A percentile compares a stretch with the other conserved stretches of the same genome.
phyloP scores from a whole-genome alignment of 1,140 invertebrate genomes.

The Lucilia cuprina region DNA sequence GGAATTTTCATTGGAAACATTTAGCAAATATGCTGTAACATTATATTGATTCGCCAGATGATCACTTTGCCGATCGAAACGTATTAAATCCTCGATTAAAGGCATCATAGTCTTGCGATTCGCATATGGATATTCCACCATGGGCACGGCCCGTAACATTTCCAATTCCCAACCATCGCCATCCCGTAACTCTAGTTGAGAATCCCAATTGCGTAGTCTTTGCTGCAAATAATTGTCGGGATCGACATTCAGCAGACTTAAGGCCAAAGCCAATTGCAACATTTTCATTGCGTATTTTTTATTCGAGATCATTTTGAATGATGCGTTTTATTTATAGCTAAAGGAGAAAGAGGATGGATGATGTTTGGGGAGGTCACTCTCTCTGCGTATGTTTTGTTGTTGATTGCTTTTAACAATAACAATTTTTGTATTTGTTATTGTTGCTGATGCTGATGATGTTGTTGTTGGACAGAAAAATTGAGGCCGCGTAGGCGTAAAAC shows the following conservation, averaged over 20 bases:
- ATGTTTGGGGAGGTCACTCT: neutral
- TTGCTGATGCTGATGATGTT: slow-evolving; percentile 16
- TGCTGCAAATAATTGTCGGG: slow-evolving; percentile 68
- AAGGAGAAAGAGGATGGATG: slow-evolving; percentile 3
- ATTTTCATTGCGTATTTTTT: slow-evolving; percentile 80
- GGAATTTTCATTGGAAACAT: slow-evolving; percentile 60
- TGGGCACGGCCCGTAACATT: slow-evolving; percentile 64
- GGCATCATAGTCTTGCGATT: slow-evolving; percentile 74
- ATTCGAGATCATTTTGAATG: slow-evolving; percentile 68
- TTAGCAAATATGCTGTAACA: slow-evolving; percentile 69
- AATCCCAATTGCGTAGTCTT: slow-evolving; percentile 53
- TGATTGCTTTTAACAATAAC: neutral
- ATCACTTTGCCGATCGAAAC: slow-evolving; percentile 61
- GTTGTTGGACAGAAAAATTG: neutral
- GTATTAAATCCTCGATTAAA: slow-evolving; percentile 69
- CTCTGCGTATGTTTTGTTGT: slow-evolving; percentile 40
- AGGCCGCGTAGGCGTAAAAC: slow-evolving; percentile 2
- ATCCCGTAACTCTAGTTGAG: slow-evolving; percentile 67
- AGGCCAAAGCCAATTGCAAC: slow-evolving; percentile 75
- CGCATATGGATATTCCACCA: slow-evolving; percentile 70
- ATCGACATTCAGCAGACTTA: slow-evolving; percentile 77
- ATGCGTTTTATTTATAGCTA: slow-evolving; percentile 13
- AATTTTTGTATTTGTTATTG: slow-evolving; percentile 34
- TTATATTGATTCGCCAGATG: slow-evolving; percentile 57
- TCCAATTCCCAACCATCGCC: slow-evolving; percentile 69